Conservation (phyloP, 2,113 vertebrate species). For the Paradisaea rubra region DNA sequence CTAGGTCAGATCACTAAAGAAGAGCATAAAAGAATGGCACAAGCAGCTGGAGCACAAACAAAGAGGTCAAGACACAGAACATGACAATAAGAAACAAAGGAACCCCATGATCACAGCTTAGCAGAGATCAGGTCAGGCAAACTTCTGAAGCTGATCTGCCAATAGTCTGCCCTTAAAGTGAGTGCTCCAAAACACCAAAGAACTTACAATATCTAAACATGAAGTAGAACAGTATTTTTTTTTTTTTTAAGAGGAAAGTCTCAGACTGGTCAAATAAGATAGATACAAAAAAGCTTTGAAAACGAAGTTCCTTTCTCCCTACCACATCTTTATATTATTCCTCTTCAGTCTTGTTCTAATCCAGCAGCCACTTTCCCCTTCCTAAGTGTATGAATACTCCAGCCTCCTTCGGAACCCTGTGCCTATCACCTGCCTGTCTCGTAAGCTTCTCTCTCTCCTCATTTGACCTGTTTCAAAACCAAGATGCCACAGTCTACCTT, state of each 20-base stretch:
- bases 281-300: not conserved
- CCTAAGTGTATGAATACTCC: not conserved
- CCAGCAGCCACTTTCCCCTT: not conserved
- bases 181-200: not conserved
- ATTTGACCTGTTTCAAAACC: not conserved
- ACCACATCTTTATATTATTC: not conserved
- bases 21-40: not conserved
- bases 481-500: not conserved
- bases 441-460: not conserved
- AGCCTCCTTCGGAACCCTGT: not conserved
- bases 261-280: not conserved
- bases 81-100: constrained; percentile 4
- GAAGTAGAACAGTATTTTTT: not conserved
- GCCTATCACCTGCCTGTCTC: not conserved
- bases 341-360: not conserved
- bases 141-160: not conserved
- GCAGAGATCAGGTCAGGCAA: not conserved
- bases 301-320: not conserved
- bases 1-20: not conserved
- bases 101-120: not conserved
- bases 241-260: not conserved
- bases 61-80: constrained; percentile 1
- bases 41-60: constrained; percentile 3
- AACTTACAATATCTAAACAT: not conserved
- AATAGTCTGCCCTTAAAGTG: not conserved